Evolutionary conservation across 2,888 invertebrate species (phyloP), one percentile per base, ranked within the genome.

Genomic region (Siphlonurus alternatus): DNA sequence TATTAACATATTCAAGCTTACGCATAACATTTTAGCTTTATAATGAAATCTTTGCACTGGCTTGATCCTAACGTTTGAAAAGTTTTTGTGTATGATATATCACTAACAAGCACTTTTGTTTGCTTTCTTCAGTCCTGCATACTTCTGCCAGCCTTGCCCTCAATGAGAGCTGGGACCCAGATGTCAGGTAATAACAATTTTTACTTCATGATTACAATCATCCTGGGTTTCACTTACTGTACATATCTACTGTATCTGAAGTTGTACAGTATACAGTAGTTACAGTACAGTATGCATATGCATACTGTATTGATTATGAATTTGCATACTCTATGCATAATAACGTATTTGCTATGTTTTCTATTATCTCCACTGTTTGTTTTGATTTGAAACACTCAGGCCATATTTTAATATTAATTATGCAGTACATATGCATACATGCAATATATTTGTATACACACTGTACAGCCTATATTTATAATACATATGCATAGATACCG

Each of bases 81-180:
- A n/a, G n/a, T n/a, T 51, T 23, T 23, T 60, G 59, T 25, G 18
- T 62, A 51, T 25, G n/a, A 19, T 59, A 20, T 53, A 62, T 61
- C 38, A 25, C 24, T 22, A 53, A 25, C 2, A 10, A 18, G 59
- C 22, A 61, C 22, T 59, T n/a, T n/a, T 62, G 61, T 64, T 61
- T 63, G 22, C 71, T 83, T 85, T 72, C 73, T 73, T 53, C 83
- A 96, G 96, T 97, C 78, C 86, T 96, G 79, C 96, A 96, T 81
- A 97, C 96, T 74, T 96, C 95, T 74, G 96, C 96, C 76, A 96
- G 95, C 82, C 84, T 97, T 77, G 93, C 94, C 71, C 82, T 96
- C 76, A 96, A 96, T 79, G 96, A 96, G 83, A 95, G 94, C 80
- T 96, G 95, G 95, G 96, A 96, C 81, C 94, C 94, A 69, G 93